Conservation (phyloP, 2,113 vertebrate genomes). For the Zosterops japonicus region DNA sequence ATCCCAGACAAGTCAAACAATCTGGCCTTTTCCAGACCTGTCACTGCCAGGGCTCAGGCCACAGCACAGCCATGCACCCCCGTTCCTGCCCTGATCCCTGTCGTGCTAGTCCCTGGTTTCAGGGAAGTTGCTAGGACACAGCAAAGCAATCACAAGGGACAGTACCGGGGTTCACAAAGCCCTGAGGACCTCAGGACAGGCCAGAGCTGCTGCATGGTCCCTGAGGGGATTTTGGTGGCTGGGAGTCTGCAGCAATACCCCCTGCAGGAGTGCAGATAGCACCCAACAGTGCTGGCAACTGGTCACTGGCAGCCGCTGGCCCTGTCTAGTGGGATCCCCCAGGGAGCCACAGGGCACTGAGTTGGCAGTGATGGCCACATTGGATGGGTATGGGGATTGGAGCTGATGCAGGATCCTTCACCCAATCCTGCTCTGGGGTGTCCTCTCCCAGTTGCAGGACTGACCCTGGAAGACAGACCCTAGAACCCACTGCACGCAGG, state of each 20-base stretch:
- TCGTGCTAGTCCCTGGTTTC: not conserved
- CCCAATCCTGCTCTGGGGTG: not conserved
- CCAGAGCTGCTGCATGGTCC: not conserved
- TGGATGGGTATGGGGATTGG: fast-evolving
- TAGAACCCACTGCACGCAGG: fast-evolving
- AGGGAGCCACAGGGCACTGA: not conserved
- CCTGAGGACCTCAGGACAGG: not conserved
- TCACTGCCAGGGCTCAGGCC: not conserved
- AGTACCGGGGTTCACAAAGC: fast-evolving
- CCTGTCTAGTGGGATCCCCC: not conserved
- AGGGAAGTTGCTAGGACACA: not conserved
- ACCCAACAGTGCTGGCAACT: not conserved
- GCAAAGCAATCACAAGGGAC: not conserved
- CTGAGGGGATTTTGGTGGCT: fast-evolving
- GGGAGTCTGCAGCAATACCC: not conserved
- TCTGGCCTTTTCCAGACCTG: not conserved
- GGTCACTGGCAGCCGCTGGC: not conserved
- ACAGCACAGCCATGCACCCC: not conserved
- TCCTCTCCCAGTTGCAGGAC: not conserved
- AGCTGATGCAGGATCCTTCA: not conserved
- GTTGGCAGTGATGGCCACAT: fast-evolving
- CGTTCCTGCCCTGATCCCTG: not conserved
- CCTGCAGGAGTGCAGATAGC: not conserved
- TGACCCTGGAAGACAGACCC: not conserved
- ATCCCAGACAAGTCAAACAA: not conserved